These are phyloP conservation scores for Daboia siamensis DNA, from an alignment of 2,113 vertebrate species.

Conservation along the genomic window DNA sequence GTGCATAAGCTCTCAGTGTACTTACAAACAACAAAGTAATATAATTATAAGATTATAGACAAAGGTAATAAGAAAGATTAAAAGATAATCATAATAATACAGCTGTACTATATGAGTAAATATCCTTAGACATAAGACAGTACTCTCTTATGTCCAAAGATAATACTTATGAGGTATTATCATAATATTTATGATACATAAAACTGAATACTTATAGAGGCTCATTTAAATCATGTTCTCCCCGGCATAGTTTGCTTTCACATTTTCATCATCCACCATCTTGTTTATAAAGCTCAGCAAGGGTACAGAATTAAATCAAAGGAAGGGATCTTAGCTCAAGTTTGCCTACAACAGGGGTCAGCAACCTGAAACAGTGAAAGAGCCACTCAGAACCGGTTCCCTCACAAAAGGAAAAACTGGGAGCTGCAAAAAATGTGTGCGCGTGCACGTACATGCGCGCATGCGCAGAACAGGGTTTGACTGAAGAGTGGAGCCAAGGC, in stretches of 20 bases:
- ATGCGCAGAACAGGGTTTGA: too few species aligned
- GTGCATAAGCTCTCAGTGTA: background rate
- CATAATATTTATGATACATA: background rate
- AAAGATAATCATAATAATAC: background rate
- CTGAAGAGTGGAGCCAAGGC: too few species aligned
- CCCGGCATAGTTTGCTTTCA: background rate
- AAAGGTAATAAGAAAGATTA: background rate
- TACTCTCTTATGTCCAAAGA: background rate
- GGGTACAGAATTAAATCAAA: background rate
- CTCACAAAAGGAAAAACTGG: too few species aligned
- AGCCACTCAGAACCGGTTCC: too few species aligned
- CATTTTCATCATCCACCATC: background rate
- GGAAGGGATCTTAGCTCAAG: background rate
- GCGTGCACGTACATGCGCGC: too few species aligned
- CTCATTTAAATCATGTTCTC: background rate
- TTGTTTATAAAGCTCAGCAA: background rate
- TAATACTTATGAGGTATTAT: background rate
- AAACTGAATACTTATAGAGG: background rate
- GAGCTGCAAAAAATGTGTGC: too few species aligned
- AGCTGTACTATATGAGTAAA: too few species aligned
- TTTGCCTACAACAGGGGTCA: too few species aligned
- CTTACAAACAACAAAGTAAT: background rate
- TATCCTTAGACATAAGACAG: too few species aligned
- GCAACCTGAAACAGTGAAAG: too few species aligned
- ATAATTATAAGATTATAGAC: background rate